Evolutionary conservation across 2,888 invertebrate species (phyloP).

Genomic region (Erebia palarica): DNA sequence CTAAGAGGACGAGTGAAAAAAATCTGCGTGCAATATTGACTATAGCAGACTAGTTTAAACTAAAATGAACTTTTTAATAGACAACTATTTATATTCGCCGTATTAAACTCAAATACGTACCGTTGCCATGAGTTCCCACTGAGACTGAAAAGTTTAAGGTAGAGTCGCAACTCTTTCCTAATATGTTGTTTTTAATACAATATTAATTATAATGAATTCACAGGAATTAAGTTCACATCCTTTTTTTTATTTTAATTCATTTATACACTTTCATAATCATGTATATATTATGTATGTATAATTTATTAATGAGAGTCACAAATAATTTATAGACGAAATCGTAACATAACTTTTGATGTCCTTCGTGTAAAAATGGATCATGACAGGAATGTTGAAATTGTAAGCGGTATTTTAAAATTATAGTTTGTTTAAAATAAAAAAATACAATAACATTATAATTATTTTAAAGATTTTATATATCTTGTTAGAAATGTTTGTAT

Average conservation of each 20-base stretch:
- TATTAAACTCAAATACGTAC: conserved; percentile 31
- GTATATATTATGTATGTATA: conserved; percentile 39
- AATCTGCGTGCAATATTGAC: conserved; percentile 51
- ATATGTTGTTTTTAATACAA: conserved; percentile 14
- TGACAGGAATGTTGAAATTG: conserved; percentile 61
- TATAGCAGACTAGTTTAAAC: conserved; percentile 41
- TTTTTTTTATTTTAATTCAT: conserved; percentile 42
- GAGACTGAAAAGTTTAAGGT: conserved; percentile 41
- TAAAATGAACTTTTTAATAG: conserved; percentile 5
- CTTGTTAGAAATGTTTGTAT: conserved; percentile 59
- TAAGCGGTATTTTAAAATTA: conserved; percentile 37
- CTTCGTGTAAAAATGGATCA: conserved; percentile 46
- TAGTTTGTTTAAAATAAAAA: conserved; percentile 32
- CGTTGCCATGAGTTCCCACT: conserved; percentile 42
- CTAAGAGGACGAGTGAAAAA: conserved; percentile 44
- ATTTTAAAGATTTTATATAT: conserved; percentile 61
- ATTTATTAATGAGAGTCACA: conserved; percentile 56
- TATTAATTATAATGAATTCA: conserved; percentile 23
- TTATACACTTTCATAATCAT: conserved; percentile 44
- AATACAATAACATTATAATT: conserved; percentile 42
- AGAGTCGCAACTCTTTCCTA: conserved; percentile 19
- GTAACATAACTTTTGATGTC: conserved; percentile 24
- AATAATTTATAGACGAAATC: conserved; percentile 43
- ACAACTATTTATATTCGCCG: conserved; percentile 17
- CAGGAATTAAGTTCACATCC: conserved; percentile 6